Evolutionary conservation across 2,113 vertebrate genomes (phyloP).

Genomic region (Terrapene triunguis): DNA sequence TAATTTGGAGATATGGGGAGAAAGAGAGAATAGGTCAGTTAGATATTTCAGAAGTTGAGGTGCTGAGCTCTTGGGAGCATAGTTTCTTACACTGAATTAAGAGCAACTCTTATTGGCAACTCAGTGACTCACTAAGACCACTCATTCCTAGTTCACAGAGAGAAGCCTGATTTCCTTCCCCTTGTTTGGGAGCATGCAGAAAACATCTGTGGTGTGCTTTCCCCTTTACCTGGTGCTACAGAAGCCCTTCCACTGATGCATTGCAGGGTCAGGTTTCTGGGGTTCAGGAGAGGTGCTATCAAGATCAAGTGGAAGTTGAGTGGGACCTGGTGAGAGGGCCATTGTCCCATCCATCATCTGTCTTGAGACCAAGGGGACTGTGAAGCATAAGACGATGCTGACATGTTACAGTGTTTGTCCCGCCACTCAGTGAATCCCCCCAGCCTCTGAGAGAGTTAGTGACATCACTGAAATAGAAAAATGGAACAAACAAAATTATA

Average conservation of each 20-base stretch:
- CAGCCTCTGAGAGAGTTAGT: not conserved
- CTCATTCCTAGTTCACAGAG: not conserved
- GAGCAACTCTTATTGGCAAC: slow-evolving; percentile 45
- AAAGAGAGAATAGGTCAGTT: not conserved
- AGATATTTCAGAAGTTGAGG: not conserved
- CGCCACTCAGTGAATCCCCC: not conserved
- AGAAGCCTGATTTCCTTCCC: not conserved
- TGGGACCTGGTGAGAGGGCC: not conserved
- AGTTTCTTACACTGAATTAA: slow-evolving; percentile 18
- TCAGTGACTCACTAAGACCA: not conserved
- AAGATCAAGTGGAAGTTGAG: not conserved
- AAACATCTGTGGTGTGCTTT: not conserved
- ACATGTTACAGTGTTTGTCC: not conserved
- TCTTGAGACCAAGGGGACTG: rapidly evolving
- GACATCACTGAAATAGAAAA: not conserved
- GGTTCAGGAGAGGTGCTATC: not conserved
- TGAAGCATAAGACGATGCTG: not conserved
- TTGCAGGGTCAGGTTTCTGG: not conserved
- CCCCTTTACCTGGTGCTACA: not conserved
- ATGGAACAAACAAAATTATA: not conserved
- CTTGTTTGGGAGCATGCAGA: not conserved
- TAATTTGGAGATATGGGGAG: not conserved
- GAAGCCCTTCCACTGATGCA: not conserved
- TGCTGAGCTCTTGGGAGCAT: not conserved
- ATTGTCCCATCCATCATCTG: not conserved